phyloP scores from a whole-genome alignment of 2,113 vertebrate species.

The Sinocyclocheilus anshuiensis region DNA sequence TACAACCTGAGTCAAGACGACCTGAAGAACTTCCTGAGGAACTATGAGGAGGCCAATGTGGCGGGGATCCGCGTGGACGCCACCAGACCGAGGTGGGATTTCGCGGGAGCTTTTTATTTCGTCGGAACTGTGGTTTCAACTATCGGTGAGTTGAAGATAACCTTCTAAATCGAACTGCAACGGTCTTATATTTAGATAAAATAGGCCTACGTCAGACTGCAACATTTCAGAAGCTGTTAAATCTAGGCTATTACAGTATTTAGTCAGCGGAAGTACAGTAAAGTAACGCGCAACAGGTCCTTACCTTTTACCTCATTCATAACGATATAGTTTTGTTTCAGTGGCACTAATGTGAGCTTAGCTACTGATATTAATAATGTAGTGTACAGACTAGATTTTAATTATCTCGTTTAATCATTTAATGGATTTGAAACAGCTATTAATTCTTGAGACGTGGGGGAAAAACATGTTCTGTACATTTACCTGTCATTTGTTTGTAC shows the following conservation, averaged over 20 bases:
- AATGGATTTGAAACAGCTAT: background rate
- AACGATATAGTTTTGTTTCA: background rate
- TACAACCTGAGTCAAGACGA: slow-evolving; percentile 78
- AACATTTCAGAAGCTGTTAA: background rate
- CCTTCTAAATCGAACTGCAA: too few relatives aligned
- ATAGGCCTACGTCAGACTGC: background rate
- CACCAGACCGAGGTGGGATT: slow-evolving; percentile 82
- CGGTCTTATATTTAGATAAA: background rate
- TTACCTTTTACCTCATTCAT: background rate
- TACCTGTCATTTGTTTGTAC: background rate
- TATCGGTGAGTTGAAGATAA: slow-evolving; percentile 73
- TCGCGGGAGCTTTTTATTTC: slow-evolving; percentile 84
- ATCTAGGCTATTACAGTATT: background rate
- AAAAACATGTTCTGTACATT: background rate
- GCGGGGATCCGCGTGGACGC: slow-evolving; percentile 79
- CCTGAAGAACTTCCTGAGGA: slow-evolving; percentile 75
- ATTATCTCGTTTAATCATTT: background rate
- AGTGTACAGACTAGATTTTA: background rate
- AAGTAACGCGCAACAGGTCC: background rate
- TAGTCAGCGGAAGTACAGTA: background rate
- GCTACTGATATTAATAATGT: background rate
- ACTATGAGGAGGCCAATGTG: slow-evolving; percentile 78
- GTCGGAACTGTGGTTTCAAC: slow-evolving; percentile 86
- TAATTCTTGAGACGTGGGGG: background rate
- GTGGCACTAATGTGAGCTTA: background rate